Conservation (phyloP, 2,888 invertebrate species). For the Nysson spinosus region DNA sequence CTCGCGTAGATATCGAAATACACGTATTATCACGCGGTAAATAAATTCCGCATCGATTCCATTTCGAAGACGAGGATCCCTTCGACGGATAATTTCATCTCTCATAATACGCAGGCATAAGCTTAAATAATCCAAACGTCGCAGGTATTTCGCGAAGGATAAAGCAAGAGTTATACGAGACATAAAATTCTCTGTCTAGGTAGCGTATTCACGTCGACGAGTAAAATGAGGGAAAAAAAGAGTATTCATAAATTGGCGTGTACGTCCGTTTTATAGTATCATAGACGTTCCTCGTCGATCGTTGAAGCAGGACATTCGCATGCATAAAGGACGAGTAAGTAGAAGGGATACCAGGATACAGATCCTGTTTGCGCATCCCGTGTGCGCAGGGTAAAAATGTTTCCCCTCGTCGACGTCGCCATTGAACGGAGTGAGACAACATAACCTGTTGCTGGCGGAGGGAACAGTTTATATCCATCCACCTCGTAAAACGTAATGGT, state of each 20-base stretch:
- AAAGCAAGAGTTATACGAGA: too few relatives aligned
- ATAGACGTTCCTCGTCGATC: conserved; percentile 25
- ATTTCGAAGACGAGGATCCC: too few relatives aligned
- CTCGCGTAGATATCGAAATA: too few relatives aligned
- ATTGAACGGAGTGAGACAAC: conserved; percentile 13
- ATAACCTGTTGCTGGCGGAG: conserved; percentile 44
- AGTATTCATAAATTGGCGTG: conserved; percentile 24
- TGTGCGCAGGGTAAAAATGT: conserved; percentile 9
- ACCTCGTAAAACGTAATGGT: conserved; percentile 55
- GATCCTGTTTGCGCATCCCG: conserved; percentile 24
- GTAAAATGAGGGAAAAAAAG: background rate
- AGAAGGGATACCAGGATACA: conserved; percentile 22
- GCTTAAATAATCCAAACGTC: too few relatives aligned
- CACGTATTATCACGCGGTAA: too few relatives aligned
- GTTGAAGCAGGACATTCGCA: conserved; percentile 12
- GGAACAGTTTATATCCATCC: conserved; percentile 45
- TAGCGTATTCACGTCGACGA: too few relatives aligned
- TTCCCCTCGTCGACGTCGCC: conserved; percentile 3
- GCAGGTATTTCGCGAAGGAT: too few relatives aligned
- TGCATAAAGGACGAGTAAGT: conserved; percentile 39
- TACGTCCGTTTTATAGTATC: conserved; percentile 4
- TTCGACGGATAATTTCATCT: too few relatives aligned
- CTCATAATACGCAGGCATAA: too few relatives aligned
- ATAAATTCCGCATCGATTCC: too few relatives aligned
- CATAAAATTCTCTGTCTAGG: too few relatives aligned